These are phyloP conservation scores for Polylopha cassiicola DNA, from an alignment of 2,888 invertebrate species.

Conservation along the genomic window DNA sequence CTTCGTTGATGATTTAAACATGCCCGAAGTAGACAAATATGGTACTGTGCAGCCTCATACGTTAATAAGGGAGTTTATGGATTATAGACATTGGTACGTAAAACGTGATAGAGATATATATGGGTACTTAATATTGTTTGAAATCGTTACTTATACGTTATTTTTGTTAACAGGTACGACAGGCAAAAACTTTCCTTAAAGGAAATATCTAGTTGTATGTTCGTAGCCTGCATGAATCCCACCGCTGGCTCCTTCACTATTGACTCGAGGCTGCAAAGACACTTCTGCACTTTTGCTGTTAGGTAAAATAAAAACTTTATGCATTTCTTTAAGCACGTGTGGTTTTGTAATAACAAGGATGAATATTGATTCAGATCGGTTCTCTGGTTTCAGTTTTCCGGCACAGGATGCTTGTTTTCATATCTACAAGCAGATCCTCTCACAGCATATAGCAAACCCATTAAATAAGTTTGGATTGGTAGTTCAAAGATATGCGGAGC, in stretches of 20 bases:
- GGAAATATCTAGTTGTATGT: conserved; percentile 95
- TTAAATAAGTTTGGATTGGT: conserved; percentile 80
- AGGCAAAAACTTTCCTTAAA: conserved; percentile 89
- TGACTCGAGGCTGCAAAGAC: conserved; percentile 91
- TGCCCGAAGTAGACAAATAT: conserved; percentile 97
- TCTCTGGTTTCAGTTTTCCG: conserved; percentile 82
- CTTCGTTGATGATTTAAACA: conserved; percentile 97
- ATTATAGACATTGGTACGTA: conserved; percentile 93
- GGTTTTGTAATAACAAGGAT: not conserved
- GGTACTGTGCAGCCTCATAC: conserved; percentile 98
- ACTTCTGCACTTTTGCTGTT: conserved; percentile 91
- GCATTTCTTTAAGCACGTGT: not conserved
- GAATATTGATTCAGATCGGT: conserved; percentile 1
- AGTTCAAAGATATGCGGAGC: conserved; percentile 78
- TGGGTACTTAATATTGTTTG: not conserved
- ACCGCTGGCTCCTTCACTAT: conserved; percentile 97
- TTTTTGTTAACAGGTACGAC: conserved; percentile 82
- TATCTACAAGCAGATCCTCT: conserved; percentile 90
- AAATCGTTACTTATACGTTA: conserved; percentile 1
- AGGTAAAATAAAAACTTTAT: conserved; percentile 65
- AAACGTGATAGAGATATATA: not conserved
- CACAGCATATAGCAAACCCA: conserved; percentile 83
- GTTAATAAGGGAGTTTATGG: conserved; percentile 93
- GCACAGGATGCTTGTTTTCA: conserved; percentile 86
- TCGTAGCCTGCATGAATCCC: conserved; percentile 97